Conservation (phyloP, 2,797 vertebrate genomes). For the Propithecus perrieri region DNA sequence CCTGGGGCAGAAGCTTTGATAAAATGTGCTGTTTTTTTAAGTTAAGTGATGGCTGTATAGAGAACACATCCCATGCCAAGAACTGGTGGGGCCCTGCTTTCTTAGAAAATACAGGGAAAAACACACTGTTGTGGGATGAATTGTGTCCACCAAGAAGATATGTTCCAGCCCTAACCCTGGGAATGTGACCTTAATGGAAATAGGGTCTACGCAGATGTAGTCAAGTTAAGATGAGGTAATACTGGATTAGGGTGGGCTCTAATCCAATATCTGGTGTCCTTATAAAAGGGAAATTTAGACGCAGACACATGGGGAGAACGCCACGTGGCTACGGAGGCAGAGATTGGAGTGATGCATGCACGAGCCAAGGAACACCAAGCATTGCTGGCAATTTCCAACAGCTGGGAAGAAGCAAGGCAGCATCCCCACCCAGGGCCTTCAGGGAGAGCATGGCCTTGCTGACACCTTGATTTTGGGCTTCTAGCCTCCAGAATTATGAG, state of each 20-base stretch:
- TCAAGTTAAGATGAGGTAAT: not conserved
- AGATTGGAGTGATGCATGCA: fast-evolving
- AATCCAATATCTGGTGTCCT: not conserved
- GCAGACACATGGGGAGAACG: not conserved
- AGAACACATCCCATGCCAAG: not conserved
- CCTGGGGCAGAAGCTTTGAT: not conserved
- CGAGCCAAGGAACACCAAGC: not conserved
- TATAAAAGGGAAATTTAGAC: not conserved
- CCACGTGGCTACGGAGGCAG: fast-evolving
- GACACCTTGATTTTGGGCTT: not conserved
- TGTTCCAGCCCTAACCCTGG: not conserved
- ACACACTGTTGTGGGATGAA: not conserved
- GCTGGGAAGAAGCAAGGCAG: not conserved
- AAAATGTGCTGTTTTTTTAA: not conserved
- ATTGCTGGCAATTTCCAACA: no score
- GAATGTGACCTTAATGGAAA: not conserved
- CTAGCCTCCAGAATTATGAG: not conserved
- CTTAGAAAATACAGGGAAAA: not conserved
- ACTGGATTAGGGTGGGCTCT: no score
- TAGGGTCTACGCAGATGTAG: not conserved
- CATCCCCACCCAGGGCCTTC: not conserved
- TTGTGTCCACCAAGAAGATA: no score
- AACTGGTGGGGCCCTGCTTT: not conserved
- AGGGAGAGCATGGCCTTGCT: no score
- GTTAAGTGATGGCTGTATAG: not conserved